A percentile compares a stretch with the other conserved stretches of the same genome.
Conservation (phyloP, 2,888 invertebrate species). For the Trachelus troglodyta region DNA sequence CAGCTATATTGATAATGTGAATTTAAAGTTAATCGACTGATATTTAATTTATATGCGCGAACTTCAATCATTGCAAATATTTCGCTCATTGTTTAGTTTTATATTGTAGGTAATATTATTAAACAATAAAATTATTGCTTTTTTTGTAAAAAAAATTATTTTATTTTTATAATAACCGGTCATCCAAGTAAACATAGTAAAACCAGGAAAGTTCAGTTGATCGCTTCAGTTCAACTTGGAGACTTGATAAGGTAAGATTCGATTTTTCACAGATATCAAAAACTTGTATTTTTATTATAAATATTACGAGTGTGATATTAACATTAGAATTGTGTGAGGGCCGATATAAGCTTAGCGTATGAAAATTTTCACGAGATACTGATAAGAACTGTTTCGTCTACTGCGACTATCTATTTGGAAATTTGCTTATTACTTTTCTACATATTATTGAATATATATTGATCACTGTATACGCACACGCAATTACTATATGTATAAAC, state of each 20-base stretch:
- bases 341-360: background rate
- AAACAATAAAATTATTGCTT: conserved; percentile 18
- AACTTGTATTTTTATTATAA: conserved; percentile 14
- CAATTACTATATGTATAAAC: conserved; percentile 24
- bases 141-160: conserved; percentile 6
- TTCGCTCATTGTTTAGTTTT: conserved; percentile 36
- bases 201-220: background rate
- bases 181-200: background rate
- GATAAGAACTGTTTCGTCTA: background rate
- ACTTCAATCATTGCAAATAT: conserved; percentile 52
- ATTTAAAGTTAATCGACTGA: conserved; percentile 35
- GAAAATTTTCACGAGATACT: background rate
- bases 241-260: background rate
- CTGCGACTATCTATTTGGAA: background rate
- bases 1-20: background rate
- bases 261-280: conserved; percentile 14
- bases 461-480: conserved; percentile 25
- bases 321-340: background rate
- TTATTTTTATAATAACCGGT: background rate
- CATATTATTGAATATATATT: conserved; percentile 12
- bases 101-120: conserved; percentile 32
- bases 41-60: conserved; percentile 41
- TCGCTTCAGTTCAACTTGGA: background rate
- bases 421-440: background rate
- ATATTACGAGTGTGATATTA: conserved; percentile 2